A percentile compares a stretch with the other conserved stretches of the same genome.
Conservation (phyloP, 2,797 vertebrate species). For the Denticeps clupeoides region DNA sequence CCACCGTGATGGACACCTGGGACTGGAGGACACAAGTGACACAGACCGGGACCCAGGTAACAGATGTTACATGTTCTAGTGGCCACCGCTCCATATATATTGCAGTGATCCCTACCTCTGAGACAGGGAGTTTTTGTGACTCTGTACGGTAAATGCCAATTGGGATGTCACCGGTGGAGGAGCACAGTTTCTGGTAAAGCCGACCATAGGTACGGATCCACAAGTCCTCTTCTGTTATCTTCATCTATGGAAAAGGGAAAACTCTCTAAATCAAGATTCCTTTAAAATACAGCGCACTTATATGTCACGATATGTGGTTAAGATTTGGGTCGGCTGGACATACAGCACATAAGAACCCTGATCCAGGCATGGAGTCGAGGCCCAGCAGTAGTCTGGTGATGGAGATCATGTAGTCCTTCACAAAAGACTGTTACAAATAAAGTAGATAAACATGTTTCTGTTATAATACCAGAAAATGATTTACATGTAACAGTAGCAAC, state of each 20-base stretch:
- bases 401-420: slow-evolving; percentile 82
- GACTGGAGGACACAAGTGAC: slow-evolving; percentile 48
- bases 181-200: slow-evolving; percentile 76
- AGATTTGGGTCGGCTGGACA: slow-evolving; percentile 32
- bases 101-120: slow-evolving; percentile 65
- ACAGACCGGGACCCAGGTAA: too few species aligned
- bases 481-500: too few species aligned
- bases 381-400: slow-evolving; percentile 70
- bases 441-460: slow-evolving; percentile 7
- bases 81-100: too few species aligned
- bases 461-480: background rate
- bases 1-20: slow-evolving; percentile 71
- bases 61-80: too few species aligned
- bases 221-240: slow-evolving; percentile 70
- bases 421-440: slow-evolving; percentile 59
- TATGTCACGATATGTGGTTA: too few species aligned
- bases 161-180: slow-evolving; percentile 70
- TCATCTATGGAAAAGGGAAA: slow-evolving; percentile 52
- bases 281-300: too few species aligned
- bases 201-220: slow-evolving; percentile 73
- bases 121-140: slow-evolving; percentile 60
- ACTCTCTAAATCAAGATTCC: background rate
- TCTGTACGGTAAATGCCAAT: slow-evolving; percentile 74
- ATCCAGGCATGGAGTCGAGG: slow-evolving; percentile 74
- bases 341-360: slow-evolving; percentile 73